Percentiles rank a stretch among this genome's conserved stretches.
Evolutionary conservation across 1,140 invertebrate species (phyloP).

Genomic region (Berghia stephanieae): DNA sequence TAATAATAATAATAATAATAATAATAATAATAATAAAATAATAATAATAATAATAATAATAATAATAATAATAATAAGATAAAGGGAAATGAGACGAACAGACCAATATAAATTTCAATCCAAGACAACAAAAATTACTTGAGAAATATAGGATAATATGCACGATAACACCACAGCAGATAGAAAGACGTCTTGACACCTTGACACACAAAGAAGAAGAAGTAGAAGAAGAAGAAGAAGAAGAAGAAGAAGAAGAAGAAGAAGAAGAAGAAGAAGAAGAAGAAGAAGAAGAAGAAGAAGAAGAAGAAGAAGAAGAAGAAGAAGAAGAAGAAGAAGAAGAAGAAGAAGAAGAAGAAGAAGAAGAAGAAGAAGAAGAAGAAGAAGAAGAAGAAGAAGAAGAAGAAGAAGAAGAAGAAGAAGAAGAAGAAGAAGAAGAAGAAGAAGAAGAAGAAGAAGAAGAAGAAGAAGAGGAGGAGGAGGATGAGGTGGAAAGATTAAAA

Average conservation of each 20-base stretch:
- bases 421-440: background rate
- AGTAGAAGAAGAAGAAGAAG: background rate
- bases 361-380: background rate
- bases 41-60: too few relatives aligned
- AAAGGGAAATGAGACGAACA: too few relatives aligned
- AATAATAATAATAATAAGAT: too few relatives aligned
- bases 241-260: background rate
- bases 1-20: too few relatives aligned
- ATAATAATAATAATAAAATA: too few relatives aligned
- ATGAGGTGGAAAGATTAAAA: background rate
- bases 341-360: background rate
- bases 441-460: constrained; percentile 17
- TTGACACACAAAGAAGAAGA: constrained; percentile 12
- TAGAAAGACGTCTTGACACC: too few relatives aligned
- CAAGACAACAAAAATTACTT: too few relatives aligned
- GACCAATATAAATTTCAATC: too few relatives aligned
- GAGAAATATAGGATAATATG: too few relatives aligned
- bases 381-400: constrained; percentile 1
- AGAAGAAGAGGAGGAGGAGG: constrained; percentile 10
- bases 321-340: background rate
- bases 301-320: background rate
- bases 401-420: constrained; percentile 20
- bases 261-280: background rate
- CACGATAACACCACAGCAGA: too few relatives aligned
- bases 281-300: constrained; percentile 10